Evolutionary conservation across 1,140 invertebrate genomes (phyloP), one percentile per base, ranked within the genome.

Genomic region (Eueides isabella): DNA sequence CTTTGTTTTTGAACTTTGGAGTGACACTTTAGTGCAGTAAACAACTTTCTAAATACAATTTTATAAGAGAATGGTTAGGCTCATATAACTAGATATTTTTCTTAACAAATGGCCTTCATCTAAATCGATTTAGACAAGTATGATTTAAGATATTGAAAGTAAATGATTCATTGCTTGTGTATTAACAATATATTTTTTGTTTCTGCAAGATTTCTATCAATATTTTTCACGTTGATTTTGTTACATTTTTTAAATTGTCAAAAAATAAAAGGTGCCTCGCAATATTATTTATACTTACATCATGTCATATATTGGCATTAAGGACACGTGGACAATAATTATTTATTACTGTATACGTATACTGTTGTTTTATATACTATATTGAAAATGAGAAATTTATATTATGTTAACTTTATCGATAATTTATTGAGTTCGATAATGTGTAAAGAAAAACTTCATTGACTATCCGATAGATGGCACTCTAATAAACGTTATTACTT

Each of bases 11-110:
- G 30, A 55, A 70, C 62, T 69, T 41, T 71, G 70, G 19, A 72
- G 79, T 83, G 82, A 79, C 55, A 55, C 62, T 84, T 23, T 29
- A 2, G 29, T 31, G 28, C 55, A 75, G 72, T 78, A 85, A 87
- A 89, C 80, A 89, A 87, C 83, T 87, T 89, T 87, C 81, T 77
- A 80, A 80, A 78, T 61, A 73, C 78, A 48, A 30, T 26, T 35
- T 48, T n/a, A 64, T n/a, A 31, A 16, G 61, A 55, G 48, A 26
- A 26, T 55, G 48, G 48, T 23, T 26, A 55, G 19, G 6, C 0
- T 26, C 48, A 23, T 55, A 11, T 55, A 55, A 55, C 48, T 55
- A 26, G 48, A 11, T 2, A 55, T 55, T 23, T 55, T 2, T 55
- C 11, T 55, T 4, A 55, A 55, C 48, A 0, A 55, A 55, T 26